Conservation (phyloP, 2,888 invertebrate species). For the Enchytraeus crypticus region DNA sequence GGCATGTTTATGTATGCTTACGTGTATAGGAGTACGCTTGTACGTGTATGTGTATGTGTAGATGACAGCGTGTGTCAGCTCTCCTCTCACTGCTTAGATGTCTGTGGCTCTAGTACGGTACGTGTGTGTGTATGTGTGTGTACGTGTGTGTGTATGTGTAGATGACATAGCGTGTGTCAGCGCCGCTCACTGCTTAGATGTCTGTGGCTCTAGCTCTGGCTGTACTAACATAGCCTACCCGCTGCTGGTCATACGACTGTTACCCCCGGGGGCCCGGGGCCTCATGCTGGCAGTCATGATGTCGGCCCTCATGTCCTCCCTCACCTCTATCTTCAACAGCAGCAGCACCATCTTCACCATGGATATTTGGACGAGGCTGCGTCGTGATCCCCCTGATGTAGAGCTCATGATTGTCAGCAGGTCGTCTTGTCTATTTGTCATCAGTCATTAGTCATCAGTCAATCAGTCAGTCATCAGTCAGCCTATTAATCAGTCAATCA, state of each 20-base stretch:
- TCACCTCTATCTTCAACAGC: slow-evolving; percentile 56
- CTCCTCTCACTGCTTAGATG: too few relatives aligned
- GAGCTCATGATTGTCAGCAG: slow-evolving; percentile 47
- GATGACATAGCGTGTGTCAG: slow-evolving; percentile 51
- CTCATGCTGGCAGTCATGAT: slow-evolving; percentile 53
- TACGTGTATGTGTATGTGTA: too few relatives aligned
- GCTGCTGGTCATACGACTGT: slow-evolving; percentile 46
- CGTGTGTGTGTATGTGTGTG: too few relatives aligned
- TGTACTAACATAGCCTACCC: slow-evolving; percentile 55
- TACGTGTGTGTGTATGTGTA: too few relatives aligned
- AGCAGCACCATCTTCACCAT: slow-evolving; percentile 54
- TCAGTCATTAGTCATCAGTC: too few relatives aligned
- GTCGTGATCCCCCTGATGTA: slow-evolving; percentile 35
- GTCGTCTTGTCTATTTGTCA: too few relatives aligned
- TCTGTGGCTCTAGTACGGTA: too few relatives aligned
- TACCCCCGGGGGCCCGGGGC: slow-evolving; percentile 37
- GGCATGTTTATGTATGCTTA: too few relatives aligned
- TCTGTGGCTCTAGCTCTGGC: slow-evolving; percentile 50
- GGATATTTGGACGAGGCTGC: slow-evolving; percentile 50
- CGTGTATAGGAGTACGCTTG: too few relatives aligned
- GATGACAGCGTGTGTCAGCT: too few relatives aligned
- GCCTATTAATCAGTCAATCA: background rate
- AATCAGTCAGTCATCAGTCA: too few relatives aligned
- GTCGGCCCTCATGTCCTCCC: slow-evolving; percentile 53
- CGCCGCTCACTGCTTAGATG: slow-evolving; percentile 48